Percentiles rank a stretch among this genome's conserved stretches.
These are phyloP conservation scores for Odontesthes bonariensis DNA, from an alignment of 2,113 vertebrate genomes.

Conservation along the genomic window DNA sequence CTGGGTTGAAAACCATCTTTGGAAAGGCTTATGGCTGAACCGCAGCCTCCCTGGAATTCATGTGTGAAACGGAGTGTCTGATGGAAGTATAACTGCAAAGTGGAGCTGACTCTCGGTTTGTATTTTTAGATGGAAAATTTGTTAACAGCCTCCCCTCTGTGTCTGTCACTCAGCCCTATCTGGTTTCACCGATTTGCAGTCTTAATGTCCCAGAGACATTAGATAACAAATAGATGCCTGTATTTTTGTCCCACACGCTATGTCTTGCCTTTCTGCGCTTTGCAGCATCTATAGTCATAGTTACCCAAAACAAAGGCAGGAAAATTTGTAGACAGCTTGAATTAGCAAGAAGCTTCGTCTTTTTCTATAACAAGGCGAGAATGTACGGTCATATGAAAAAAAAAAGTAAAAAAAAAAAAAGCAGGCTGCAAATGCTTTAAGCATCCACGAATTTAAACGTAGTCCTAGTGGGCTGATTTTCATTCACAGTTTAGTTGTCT, in stretches of 20 bases:
- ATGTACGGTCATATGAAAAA: not conserved
- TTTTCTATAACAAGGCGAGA: slow-evolving; percentile 10
- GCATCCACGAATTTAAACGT: too few species aligned
- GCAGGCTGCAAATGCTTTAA: too few species aligned
- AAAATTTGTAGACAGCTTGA: not conserved
- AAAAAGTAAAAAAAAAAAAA: too few species aligned
- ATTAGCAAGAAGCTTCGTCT: not conserved
- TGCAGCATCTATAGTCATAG: not conserved
- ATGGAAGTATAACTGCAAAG: slow-evolving; percentile 59
- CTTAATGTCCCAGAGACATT: slow-evolving; percentile 40
- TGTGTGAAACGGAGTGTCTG: slow-evolving; percentile 64
- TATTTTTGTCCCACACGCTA: slow-evolving; percentile 19
- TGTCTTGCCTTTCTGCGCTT: slow-evolving; percentile 23
- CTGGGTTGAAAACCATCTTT: slow-evolving; percentile 58
- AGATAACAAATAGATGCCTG: slow-evolving; percentile 33
- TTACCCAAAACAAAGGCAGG: not conserved
- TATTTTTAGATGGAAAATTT: slow-evolving; percentile 70
- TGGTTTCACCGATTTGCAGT: slow-evolving; percentile 44
- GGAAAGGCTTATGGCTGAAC: slow-evolving; percentile 34
- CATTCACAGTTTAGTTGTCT: too few species aligned
- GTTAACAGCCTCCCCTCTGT: slow-evolving; percentile 46
- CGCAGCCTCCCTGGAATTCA: slow-evolving; percentile 49
- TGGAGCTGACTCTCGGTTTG: slow-evolving; percentile 51
- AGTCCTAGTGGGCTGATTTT: too few species aligned
- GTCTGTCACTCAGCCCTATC: slow-evolving; percentile 31